These are phyloP conservation scores for Apodemus sylvaticus DNA, from an alignment of 2,113 vertebrate genomes.

Conservation along the genomic window DNA sequence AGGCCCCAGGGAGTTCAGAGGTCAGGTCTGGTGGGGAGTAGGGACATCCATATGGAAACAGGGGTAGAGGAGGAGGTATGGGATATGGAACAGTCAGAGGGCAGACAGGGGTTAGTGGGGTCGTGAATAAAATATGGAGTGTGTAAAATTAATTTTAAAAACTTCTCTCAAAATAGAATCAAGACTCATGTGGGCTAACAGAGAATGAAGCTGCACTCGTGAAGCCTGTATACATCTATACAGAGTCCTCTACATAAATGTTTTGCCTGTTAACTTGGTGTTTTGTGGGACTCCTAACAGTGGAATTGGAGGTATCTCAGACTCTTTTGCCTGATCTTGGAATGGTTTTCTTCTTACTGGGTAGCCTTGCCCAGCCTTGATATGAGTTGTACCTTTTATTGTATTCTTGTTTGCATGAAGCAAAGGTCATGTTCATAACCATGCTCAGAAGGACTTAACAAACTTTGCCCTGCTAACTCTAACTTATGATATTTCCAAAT, in stretches of 20 bases:
- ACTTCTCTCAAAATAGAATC: too few species aligned
- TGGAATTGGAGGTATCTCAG: background rate
- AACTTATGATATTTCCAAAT: rapidly evolving
- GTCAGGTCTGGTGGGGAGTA: too few species aligned
- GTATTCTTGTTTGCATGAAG: background rate
- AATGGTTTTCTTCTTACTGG: background rate
- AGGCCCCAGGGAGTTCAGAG: too few species aligned
- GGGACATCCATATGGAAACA: too few species aligned
- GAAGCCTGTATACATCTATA: background rate
- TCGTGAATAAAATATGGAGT: too few species aligned
- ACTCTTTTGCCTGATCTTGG: background rate
- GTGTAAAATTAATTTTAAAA: too few species aligned
- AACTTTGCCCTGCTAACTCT: background rate
- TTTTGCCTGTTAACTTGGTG: background rate
- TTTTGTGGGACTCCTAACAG: background rate
- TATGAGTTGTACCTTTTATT: background rate
- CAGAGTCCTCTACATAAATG: background rate
- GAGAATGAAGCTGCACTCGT: background rate
- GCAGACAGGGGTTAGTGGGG: too few species aligned
- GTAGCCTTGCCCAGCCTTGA: background rate
- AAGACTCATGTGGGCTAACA: background rate
- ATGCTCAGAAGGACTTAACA: background rate
- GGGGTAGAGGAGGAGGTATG: too few species aligned
- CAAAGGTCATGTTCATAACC: background rate
- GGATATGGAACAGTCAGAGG: too few species aligned